Evolutionary conservation across 1,140 invertebrate species (phyloP), one percentile per base, ranked within the genome.

Genomic region (Bradynema listronoti): DNA sequence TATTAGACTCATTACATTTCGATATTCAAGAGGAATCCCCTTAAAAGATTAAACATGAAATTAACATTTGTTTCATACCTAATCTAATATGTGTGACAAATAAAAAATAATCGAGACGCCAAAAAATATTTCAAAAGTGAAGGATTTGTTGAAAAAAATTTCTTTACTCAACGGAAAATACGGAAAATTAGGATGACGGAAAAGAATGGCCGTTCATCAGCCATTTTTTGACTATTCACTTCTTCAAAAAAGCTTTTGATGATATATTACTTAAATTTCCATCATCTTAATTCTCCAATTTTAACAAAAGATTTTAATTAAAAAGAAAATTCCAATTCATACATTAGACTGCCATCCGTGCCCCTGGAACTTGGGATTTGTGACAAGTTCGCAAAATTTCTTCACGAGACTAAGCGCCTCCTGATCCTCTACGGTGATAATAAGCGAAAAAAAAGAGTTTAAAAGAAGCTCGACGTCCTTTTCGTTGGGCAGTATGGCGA

Each of bases 391-490:
- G 33, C 61, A 70, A 22, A 66, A 49, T 32, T 47, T n/a, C 27
- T 70, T 24, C 19, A 70, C 67, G n/a, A 70, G 46, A 19, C 16
- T 16, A 7, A 7, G 14, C 19, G 57, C 42, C 34, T 68, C 63
- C 25, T 66, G 67, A 39, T n/a, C 53, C 7, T 53, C n/a, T 11
- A 66, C 61, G 0, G 64, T 41, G 52, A 71, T 54, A 30, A 56
- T 61, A 7, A 71, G 54, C 14, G 39, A 65, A 52, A 70, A 49
- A 25, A 68, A 32, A n/a, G 66, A 36, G 46, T 68, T 68, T 39
- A 68, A 32, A 16, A 71, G n/a, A 61, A 68, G 30, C 39, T 68
- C 66, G 29, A 66, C 56, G 9, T 68, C 66, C 33, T 71, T 68
- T 9, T 68, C 68, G 32, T 22, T 68, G 11, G 41, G 29, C 14